Conservation (phyloP, 2,113 vertebrate genomes). For the Suricata suricatta region DNA sequence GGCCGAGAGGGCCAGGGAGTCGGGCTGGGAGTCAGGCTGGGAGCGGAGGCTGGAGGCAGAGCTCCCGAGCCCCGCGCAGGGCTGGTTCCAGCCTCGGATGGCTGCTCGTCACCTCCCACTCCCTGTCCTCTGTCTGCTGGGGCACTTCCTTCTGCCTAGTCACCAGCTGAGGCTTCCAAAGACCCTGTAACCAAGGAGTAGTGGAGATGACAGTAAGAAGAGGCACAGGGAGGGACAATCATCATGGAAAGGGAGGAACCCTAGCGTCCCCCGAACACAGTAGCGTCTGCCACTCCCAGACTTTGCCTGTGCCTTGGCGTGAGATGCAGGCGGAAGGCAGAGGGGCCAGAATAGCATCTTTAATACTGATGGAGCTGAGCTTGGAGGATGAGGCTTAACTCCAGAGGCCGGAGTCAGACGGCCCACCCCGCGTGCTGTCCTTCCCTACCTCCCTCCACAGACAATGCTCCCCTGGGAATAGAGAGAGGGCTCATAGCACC, state of each 20-base stretch:
- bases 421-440: background rate
- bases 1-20: background rate
- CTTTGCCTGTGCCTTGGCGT: background rate
- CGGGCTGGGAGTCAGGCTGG: background rate
- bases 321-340: background rate
- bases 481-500: background rate
- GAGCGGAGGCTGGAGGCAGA: background rate
- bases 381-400: background rate
- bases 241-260: rapidly evolving
- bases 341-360: no score
- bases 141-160: background rate
- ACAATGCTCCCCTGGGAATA: background rate
- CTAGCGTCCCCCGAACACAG: no score
- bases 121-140: background rate
- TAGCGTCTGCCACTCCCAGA: background rate
- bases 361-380: no score
- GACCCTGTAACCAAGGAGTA: background rate
- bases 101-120: background rate
- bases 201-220: background rate
- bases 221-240: background rate
- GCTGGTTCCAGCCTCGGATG: no score
- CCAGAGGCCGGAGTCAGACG: background rate
- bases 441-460: rapidly evolving
- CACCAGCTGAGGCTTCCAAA: background rate
- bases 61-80: rapidly evolving